Base-by-base conservation (phyloP, 2,888 invertebrate species). In the Monochamus alternatus region DNA sequence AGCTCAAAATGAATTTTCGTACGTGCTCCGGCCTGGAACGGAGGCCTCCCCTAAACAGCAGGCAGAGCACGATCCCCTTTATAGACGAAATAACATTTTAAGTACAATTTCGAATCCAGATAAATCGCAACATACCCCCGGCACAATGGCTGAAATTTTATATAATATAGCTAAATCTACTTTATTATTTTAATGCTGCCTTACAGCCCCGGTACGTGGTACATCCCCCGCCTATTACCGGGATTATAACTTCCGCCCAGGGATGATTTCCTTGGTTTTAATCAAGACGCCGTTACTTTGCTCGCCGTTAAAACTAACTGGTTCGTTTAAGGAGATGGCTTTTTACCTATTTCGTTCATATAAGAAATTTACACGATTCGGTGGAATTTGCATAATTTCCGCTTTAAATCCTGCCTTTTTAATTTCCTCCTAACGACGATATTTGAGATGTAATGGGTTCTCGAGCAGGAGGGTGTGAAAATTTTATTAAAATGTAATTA, bases 81-180 rank as follows among this genome's bases (percentile, higher is more conserved):
- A 75, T 74, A 70, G 71, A 71, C 55, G 73, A 66, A 74, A 75
- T 67, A 76, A 63, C 78, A 74, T 75, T 76, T 78, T 78, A 78
- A 78, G 78, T 78, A 78, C 75, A 70, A 76, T 74, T 76, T 67
- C 65, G 74, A 74, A 74, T 74, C 71, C 70, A 72, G 65, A 76
- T 67, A 76, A 72, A 76, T 74, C 71, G 74, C 73, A 71, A 76
- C 70, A 75, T 68, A 67, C 60, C 14, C 73, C 31, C 73, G 65
- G 58, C 62, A 75, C 73, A 73, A 73, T 73, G 65, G 69, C 59
- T 55, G 65, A 75, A 76, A 73, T 76, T 76, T 76, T 76, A 69
- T 73, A 70, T 73, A 73, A 70, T 75, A 75, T 73, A 52, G 52
- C 44, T 52, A 70, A 73, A 60, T 73, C 65, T 44, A 70, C 73